These are phyloP conservation scores for Aphodius granarius DNA, from an alignment of 2,888 invertebrate genomes.

Conservation along the genomic window DNA sequence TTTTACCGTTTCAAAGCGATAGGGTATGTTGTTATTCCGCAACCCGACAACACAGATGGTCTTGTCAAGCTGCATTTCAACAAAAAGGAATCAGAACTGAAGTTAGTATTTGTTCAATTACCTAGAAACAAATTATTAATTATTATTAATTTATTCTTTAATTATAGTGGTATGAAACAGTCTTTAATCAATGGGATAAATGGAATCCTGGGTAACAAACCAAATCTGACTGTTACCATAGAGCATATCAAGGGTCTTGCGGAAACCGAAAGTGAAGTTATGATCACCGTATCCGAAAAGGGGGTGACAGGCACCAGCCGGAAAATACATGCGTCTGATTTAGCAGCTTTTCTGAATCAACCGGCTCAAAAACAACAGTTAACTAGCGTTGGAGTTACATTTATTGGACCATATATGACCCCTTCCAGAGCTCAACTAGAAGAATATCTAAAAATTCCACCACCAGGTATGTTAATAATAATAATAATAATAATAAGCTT, in stretches of 20 bases:
- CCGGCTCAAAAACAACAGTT: constrained; percentile 73
- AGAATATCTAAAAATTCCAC: constrained; percentile 89
- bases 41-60: constrained; percentile 88
- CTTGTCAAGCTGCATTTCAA: constrained; percentile 83
- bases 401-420: constrained; percentile 71
- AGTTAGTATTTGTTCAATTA: constrained; percentile 59
- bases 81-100: constrained; percentile 78
- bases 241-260: constrained; percentile 78
- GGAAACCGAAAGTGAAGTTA: constrained; percentile 75
- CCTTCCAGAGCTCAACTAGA: constrained; percentile 79
- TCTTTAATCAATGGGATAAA: constrained; percentile 67
- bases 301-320: constrained; percentile 65
- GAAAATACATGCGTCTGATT: constrained; percentile 72
- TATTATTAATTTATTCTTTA: not conserved
- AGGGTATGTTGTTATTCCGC: constrained; percentile 87
- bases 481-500: too few relatives aligned
- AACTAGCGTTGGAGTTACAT: constrained; percentile 69
- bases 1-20: constrained; percentile 94
- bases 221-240: constrained; percentile 77
- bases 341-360: constrained; percentile 71
- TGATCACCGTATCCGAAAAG: constrained; percentile 75
- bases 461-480: constrained; percentile 64
- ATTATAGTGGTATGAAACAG: constrained; percentile 62
- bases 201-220: constrained; percentile 79
- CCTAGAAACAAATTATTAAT: not conserved